Evolutionary conservation across 2,888 invertebrate species (phyloP), one percentile per base, ranked within the genome.

Genomic region (Pristionchus mayeri): DNA sequence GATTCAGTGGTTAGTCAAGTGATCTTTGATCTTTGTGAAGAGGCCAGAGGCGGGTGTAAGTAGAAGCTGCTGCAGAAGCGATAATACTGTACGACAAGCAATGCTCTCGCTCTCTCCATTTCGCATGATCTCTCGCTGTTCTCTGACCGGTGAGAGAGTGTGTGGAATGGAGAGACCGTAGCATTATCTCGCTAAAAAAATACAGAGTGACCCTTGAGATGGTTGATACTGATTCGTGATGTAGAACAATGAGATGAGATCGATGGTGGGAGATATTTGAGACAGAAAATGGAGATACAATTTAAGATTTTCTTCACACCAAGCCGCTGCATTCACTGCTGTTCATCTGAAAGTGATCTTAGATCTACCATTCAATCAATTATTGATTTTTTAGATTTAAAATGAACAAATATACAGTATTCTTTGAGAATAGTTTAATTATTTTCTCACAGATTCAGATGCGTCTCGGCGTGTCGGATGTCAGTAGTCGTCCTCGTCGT

Each of bases 401-500:
- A 44, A 9, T 44, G 57, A 57, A 11, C 6, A 24, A 11, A 18
- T 57, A n/a, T 7, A 57, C n/a, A 7, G n/a, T 67, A 52, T 52
- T 7, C 52, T 78, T 52, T 78, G 78, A 79, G n/a, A n/a, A n/a
- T 27, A 0, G 21, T 11, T 34, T 3, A 76, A 27, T 30, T 50
- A 11, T 24, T 37, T 11, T 21, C 78, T 78, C 34, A 52, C 78
- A 1, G 50, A 50, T 30, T 78, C 52, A 18, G 16, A 57, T 50
- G 48, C 80, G 18, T 60, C 80, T n/a, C 63, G 63, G 63, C 34
- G 63, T 34, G 30, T 63, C 34, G 60, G 18, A 21, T 24, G 80
- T 80, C 80, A 80, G 37, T 27, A 80, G 54, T 80, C 80, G 6
- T 80, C 80, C 44, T 82, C 81, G 30, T 82, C 81, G 48, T 63